These are phyloP conservation scores for Temnothorax longispinosus DNA, from an alignment of 1,140 invertebrate genomes.

Conservation along the genomic window DNA sequence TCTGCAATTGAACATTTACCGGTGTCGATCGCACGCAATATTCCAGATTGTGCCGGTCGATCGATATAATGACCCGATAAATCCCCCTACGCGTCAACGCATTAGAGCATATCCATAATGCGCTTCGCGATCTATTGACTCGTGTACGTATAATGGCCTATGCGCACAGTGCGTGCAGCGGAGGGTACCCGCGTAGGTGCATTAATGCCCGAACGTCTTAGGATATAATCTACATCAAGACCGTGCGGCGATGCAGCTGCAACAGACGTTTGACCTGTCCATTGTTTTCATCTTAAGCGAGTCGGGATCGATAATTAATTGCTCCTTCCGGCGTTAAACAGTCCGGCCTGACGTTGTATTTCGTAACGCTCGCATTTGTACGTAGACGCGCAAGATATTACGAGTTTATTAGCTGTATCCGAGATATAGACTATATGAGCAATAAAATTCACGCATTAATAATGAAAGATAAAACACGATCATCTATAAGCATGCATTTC, in stretches of 20 bases:
- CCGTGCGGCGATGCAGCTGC: constrained; percentile 59
- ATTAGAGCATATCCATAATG: constrained; percentile 64
- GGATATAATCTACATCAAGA: constrained; percentile 73
- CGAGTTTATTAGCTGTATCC: neutral
- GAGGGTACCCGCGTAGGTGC: constrained; percentile 33
- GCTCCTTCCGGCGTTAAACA: constrained; percentile 38
- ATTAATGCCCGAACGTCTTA: constrained; percentile 72
- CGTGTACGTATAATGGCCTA: constrained; percentile 62
- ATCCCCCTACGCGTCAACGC: constrained; percentile 63
- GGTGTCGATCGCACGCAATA: constrained; percentile 45
- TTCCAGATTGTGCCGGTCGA: constrained; percentile 46
- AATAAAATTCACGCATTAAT: constrained; percentile 1
- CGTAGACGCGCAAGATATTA: neutral
- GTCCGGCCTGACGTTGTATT: constrained; percentile 9
- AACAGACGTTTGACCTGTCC: constrained; percentile 58
- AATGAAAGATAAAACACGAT: neutral
- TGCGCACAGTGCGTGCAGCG: constrained; percentile 45
- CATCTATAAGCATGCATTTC: neutral
- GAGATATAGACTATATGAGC: neutral
- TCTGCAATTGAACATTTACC: constrained; percentile 47
- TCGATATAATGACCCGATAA: constrained; percentile 69
- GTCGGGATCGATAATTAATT: constrained; percentile 65
- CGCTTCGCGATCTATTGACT: constrained; percentile 71
- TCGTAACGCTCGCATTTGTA: neutral
- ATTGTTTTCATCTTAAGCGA: constrained; percentile 66